A percentile compares a stretch with the other conserved stretches of the same genome.
Conservation (phyloP, 2,797 vertebrate species). For the Xenentodon cancila region DNA sequence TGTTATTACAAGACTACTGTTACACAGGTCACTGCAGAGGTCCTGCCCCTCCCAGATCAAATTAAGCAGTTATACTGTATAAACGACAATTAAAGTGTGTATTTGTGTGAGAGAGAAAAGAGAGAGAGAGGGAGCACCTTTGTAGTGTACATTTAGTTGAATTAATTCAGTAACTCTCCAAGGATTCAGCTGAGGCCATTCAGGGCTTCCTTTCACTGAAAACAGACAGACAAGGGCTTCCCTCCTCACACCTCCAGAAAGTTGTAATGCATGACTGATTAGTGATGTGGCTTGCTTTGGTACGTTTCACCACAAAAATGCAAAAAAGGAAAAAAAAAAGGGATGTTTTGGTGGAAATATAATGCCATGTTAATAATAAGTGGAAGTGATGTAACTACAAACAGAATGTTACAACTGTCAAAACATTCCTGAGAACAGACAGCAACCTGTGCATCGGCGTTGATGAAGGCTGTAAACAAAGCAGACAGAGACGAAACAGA, state of each 20-base stretch:
- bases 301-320: no score
- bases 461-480: constrained; percentile 46
- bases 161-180: constrained; percentile 6
- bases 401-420: constrained; percentile 3
- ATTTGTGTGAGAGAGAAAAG: no score
- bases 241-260: constrained; percentile 13
- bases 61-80: constrained; percentile 18
- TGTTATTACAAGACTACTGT: constrained; percentile 23
- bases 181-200: constrained; percentile 21
- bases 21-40: constrained; percentile 8
- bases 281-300: no score
- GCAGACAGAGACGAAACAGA: constrained; percentile 43
- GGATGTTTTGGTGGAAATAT: neutral
- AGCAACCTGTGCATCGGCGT: constrained; percentile 8
- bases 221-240: constrained; percentile 7
- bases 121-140: constrained; percentile 13
- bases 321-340: neutral
- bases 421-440: neutral
- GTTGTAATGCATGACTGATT: neutral
- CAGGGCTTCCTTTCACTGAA: constrained; percentile 26
- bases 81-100: constrained; percentile 3
- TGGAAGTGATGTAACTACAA: neutral
- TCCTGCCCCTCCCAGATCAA: constrained; percentile 35
- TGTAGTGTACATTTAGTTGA: constrained; percentile 1
- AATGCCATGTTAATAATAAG: neutral